phyloP scores from a whole-genome alignment of 2,888 invertebrate species.

The Phlogophora meticulosa region DNA sequence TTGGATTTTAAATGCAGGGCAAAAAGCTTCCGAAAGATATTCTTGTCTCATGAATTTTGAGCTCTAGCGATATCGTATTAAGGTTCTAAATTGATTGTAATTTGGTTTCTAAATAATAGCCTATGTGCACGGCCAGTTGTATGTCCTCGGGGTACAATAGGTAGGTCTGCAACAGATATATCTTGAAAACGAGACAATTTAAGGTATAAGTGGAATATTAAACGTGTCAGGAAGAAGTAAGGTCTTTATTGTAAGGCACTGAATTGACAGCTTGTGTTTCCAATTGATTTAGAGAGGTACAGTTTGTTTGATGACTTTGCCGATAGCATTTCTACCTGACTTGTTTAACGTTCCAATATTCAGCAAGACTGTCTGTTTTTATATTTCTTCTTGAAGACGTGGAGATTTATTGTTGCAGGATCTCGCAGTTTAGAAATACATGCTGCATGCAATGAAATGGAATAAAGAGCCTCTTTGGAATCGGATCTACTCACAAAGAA shows the following conservation, averaged over 20 bases:
- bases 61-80: accelerated
- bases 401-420: too few relatives aligned
- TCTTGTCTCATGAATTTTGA: conserved; percentile 51
- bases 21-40: conserved; percentile 52
- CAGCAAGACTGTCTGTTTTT: conserved; percentile 2
- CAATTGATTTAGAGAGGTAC: conserved; percentile 58
- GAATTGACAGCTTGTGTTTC: conserved; percentile 40
- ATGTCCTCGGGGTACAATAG: conserved; percentile 88
- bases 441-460: too few relatives aligned
- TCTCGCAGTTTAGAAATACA: too few relatives aligned
- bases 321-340: conserved; percentile 15
- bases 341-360: background rate
- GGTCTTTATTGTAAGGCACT: conserved; percentile 66
- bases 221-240: conserved; percentile 74
- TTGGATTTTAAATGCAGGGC: conserved; percentile 47
- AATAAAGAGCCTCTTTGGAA: too few relatives aligned
- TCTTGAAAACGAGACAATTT: conserved; percentile 87
- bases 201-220: conserved; percentile 86
- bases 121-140: conserved; percentile 83
- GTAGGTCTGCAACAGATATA: conserved; percentile 86
- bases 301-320: conserved; percentile 23
- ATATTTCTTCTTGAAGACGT: conserved; percentile 3
- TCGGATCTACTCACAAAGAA: too few relatives aligned
- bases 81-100: conserved; percentile 55
- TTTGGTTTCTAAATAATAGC: conserved; percentile 74